Conservation (phyloP, 2,797 vertebrate genomes). For the Brachymystax lenok region DNA sequence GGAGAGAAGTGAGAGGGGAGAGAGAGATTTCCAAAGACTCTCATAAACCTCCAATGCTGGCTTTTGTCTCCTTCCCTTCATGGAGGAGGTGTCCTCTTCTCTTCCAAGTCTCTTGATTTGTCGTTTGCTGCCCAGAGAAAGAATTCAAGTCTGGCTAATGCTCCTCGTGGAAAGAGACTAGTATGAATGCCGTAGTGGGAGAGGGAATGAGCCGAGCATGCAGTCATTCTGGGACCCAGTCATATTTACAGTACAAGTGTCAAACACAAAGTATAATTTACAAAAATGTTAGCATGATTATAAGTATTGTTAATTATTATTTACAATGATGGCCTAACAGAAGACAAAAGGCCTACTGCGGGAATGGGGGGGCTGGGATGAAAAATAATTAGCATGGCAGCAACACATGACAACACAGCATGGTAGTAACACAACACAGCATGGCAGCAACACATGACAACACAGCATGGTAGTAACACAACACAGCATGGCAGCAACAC, state of each 20-base stretch:
- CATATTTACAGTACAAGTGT: conserved; percentile 61
- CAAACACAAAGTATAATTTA: conserved; percentile 48
- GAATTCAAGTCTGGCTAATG: conserved; percentile 54
- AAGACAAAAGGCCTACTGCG: too few species aligned
- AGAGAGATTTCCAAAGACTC: neutral
- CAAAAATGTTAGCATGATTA: conserved; percentile 59
- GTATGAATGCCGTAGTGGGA: conserved; percentile 54
- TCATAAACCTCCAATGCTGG: neutral
- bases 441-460: too few species aligned
- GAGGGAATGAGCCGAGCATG: conserved; percentile 22
- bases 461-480: too few species aligned
- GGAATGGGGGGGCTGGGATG: too few species aligned
- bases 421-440: too few species aligned
- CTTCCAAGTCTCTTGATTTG: conserved; percentile 61
- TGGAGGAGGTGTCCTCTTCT: conserved; percentile 34
- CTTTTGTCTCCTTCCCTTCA: conserved; percentile 31
- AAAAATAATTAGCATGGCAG: too few species aligned
- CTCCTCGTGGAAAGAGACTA: conserved; percentile 54
- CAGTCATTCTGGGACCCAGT: conserved; percentile 48
- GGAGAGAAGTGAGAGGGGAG: neutral
- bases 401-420: too few species aligned
- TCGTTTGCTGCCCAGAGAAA: conserved; percentile 42
- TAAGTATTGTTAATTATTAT: conserved; percentile 38
- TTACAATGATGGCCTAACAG: too few species aligned
- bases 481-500: too few species aligned